Evolutionary conservation across 2,113 vertebrate species (phyloP), one percentile per base, ranked within the genome.

Genomic region (Leptosomus discolor): DNA sequence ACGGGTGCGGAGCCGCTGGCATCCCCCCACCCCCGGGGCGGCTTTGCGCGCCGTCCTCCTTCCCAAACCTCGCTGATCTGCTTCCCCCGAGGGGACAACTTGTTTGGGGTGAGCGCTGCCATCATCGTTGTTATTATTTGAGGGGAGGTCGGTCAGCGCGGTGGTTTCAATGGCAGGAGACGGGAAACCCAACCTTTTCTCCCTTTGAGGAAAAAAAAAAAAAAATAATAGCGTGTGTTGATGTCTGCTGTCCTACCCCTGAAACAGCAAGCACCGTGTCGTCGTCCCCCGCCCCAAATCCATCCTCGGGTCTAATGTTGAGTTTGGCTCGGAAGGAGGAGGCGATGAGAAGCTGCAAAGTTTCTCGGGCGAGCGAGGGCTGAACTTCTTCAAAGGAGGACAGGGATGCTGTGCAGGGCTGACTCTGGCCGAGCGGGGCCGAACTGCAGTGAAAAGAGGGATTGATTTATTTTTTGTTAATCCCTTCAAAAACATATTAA

Each of bases 51-150:
- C 78, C 34, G 5, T 60, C 4, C 43, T 61, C n/a, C 48, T 87
- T n/a, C 48, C 85, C 36, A 11, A 37, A 22, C 12, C 63, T 16
- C 2, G 8, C 15, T 15, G 26, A 1, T 16, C 19, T 15, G 57
- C n/a, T 78, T 19, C 9, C 14, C 8, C 3, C 18, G 7, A 34
- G 69, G 24, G 26, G 21, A 18, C 29, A 37, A 18, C 14, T 43
- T 60, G 5, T 20, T 23, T 41, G 63, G n/a, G 73, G 24, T 17
- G 77, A 80, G 78, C 69, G 22, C 56, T 26, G 39, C 5, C 29
- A 0, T 32, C 48, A 4, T 34, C 9, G 8, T n/a, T 4, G 0
- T 32, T 8, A 0, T 11, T 41, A 1, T 57, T 60, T 26, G 8
- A 23, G 13, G 8, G 21, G 22, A 22, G 3, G 22, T 11, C 8